phyloP scores from a whole-genome alignment of 2,888 invertebrate species.

The Drosophila mimica region DNA sequence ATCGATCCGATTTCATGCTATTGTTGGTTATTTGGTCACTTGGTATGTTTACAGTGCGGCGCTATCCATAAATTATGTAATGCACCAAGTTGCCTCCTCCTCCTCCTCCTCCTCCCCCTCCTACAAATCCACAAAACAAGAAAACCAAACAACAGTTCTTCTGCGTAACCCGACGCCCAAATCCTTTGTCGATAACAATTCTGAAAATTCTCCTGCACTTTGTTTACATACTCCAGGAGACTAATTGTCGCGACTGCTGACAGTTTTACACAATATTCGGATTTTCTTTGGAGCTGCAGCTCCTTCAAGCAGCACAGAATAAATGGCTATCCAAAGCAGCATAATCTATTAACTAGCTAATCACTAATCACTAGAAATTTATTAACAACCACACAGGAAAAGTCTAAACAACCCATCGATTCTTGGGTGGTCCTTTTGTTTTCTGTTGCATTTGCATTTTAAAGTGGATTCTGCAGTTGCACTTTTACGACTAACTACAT shows the following conservation, averaged over 20 bases:
- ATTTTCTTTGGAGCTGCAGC: constrained; percentile 14
- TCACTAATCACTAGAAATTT: constrained; percentile 34
- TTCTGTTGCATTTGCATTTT: constrained; percentile 41
- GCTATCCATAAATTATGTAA: constrained; percentile 79
- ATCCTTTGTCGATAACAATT: constrained; percentile 75
- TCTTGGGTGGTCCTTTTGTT: constrained; percentile 61
- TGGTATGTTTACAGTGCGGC: constrained; percentile 75
- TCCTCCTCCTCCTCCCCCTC: constrained; percentile 1
- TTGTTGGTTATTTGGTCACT: constrained; percentile 53
- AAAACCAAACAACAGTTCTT: constrained; percentile 16
- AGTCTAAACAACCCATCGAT: not conserved
- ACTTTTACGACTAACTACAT: constrained; percentile 49
- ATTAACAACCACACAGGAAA: constrained; percentile 17
- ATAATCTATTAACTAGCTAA: constrained; percentile 10
- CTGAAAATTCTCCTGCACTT: constrained; percentile 60
- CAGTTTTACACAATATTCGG: constrained; percentile 12
- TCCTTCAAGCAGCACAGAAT: not conserved
- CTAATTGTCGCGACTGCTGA: constrained; percentile 67
- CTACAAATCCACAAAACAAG: constrained; percentile 24
- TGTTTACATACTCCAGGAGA: constrained; percentile 73
- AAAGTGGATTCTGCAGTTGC: constrained; percentile 61
- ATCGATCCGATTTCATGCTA: constrained; percentile 71
- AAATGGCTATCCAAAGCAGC: constrained; percentile 35
- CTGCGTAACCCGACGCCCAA: constrained; percentile 61
- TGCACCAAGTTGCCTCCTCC: constrained; percentile 27